These are phyloP conservation scores for Pimpla rufipes DNA, from an alignment of 2,888 invertebrate genomes.

Conservation along the genomic window DNA sequence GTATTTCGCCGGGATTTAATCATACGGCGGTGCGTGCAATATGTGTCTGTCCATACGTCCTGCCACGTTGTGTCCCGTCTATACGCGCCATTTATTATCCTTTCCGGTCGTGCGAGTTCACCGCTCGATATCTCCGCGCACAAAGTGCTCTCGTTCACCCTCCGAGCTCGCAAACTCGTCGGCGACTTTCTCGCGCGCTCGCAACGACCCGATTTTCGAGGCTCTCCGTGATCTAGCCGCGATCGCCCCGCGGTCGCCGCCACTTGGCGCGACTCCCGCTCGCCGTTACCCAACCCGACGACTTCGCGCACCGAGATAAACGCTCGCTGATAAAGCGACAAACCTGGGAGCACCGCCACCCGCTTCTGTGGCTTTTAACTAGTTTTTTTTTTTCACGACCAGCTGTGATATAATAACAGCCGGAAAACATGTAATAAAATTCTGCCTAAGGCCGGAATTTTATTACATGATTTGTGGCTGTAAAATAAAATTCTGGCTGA, in stretches of 20 bases:
- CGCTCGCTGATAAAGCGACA: not conserved
- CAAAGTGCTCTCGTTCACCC: conserved; percentile 9
- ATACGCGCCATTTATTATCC: conserved; percentile 65
- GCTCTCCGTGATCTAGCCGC: conserved; percentile 39
- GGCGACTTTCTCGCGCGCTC: conserved; percentile 54
- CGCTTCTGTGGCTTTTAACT: not conserved
- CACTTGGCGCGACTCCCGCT: too few relatives aligned
- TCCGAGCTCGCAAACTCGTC: conserved; percentile 11
- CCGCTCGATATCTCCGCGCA: conserved; percentile 47
- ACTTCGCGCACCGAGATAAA: not conserved
- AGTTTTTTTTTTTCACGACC: not conserved
- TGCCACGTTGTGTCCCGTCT: conserved; percentile 52
- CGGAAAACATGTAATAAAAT: not conserved
- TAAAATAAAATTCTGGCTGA: too few relatives aligned
- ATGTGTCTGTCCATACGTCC: conserved; percentile 45
- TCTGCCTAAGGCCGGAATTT: too few relatives aligned
- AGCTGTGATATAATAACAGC: not conserved
- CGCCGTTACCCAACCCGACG: not conserved
- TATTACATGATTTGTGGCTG: too few relatives aligned
- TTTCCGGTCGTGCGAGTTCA: conserved; percentile 68
- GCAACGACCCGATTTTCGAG: conserved; percentile 63
- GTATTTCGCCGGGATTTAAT: conserved; percentile 50
- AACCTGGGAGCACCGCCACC: not conserved
- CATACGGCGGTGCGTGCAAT: conserved; percentile 57
- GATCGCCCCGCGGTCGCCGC: conserved; percentile 32